phyloP scores from a whole-genome alignment of 2,888 invertebrate genomes.

The Phaedon cochleariae region DNA sequence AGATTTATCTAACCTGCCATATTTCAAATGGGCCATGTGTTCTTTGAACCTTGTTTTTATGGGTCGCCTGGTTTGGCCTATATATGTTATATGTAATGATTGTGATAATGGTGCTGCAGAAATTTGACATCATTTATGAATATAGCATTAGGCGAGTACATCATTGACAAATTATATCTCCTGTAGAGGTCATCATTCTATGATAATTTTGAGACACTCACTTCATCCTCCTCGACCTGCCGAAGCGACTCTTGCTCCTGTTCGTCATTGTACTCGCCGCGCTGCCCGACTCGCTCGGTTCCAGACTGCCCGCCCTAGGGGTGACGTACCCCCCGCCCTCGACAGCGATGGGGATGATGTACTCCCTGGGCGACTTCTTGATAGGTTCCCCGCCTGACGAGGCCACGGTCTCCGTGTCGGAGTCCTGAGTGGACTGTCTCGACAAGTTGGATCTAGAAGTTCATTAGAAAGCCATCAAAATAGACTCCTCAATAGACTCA shows the following conservation, averaged over 20 bases:
- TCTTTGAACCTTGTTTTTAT: too few relatives aligned
- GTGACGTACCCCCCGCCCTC: slow-evolving; percentile 89
- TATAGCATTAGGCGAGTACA: too few relatives aligned
- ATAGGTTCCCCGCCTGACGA: slow-evolving; percentile 77
- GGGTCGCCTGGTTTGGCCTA: too few relatives aligned
- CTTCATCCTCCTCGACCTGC: slow-evolving; percentile 74
- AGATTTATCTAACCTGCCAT: too few relatives aligned
- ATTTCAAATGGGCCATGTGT: too few relatives aligned
- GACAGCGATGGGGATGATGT: slow-evolving; percentile 92
- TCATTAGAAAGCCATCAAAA: too few relatives aligned
- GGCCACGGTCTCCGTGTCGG: slow-evolving; percentile 73
- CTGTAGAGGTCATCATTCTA: too few relatives aligned
- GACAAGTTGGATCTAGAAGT: slow-evolving; percentile 61
- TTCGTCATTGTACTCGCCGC: slow-evolving; percentile 66
- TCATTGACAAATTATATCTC: too few relatives aligned
- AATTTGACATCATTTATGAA: too few relatives aligned
- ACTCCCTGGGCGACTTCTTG: slow-evolving; percentile 88
- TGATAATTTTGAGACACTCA: slow-evolving; percentile 55
- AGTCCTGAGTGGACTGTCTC: slow-evolving; percentile 74
- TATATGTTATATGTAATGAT: too few relatives aligned
- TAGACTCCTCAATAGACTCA: too few relatives aligned
- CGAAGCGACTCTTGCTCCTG: slow-evolving; percentile 63
- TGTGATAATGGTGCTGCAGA: too few relatives aligned
- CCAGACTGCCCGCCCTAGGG: slow-evolving; percentile 78
- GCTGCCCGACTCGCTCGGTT: slow-evolving; percentile 73